These are phyloP conservation scores for Anastrepha obliqua DNA, from an alignment of 1,140 invertebrate genomes.

Conservation along the genomic window DNA sequence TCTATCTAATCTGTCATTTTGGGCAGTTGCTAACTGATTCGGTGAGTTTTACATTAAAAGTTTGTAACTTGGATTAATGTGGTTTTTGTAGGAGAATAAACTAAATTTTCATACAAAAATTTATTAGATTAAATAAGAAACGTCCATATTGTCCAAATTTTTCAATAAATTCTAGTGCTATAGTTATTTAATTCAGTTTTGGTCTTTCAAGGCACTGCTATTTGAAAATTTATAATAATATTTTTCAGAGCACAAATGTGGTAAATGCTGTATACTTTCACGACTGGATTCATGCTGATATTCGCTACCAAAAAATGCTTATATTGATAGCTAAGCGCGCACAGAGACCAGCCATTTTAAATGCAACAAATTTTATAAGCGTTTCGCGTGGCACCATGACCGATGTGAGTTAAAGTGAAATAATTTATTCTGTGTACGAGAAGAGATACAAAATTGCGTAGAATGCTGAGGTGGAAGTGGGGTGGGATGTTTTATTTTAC, in stretches of 20 bases:
- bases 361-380: conserved; percentile 62
- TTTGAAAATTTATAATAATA: not conserved
- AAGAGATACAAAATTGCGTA: too few species aligned
- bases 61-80: too few species aligned
- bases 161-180: too few species aligned
- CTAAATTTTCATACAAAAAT: too few species aligned
- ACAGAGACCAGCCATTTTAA: conserved; percentile 60
- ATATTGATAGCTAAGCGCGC: conserved; percentile 60
- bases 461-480: too few species aligned
- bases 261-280: conserved; percentile 59
- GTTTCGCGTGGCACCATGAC: conserved; percentile 58
- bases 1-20: conserved; percentile 60
- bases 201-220: not conserved
- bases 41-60: conserved; percentile 53
- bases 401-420: not conserved
- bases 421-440: too few species aligned
- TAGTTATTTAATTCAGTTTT: too few species aligned
- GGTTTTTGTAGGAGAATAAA: too few species aligned
- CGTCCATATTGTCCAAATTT: too few species aligned
- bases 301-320: conserved; percentile 61
- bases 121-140: too few species aligned
- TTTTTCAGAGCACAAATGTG: conserved; percentile 59
- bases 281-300: conserved; percentile 59
- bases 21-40: conserved; percentile 63
- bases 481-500: too few species aligned